A percentile compares a stretch with the other conserved stretches of the same genome.
Evolutionary conservation across 2,888 invertebrate species (phyloP).

Genomic region (Abrostola triplasia): DNA sequence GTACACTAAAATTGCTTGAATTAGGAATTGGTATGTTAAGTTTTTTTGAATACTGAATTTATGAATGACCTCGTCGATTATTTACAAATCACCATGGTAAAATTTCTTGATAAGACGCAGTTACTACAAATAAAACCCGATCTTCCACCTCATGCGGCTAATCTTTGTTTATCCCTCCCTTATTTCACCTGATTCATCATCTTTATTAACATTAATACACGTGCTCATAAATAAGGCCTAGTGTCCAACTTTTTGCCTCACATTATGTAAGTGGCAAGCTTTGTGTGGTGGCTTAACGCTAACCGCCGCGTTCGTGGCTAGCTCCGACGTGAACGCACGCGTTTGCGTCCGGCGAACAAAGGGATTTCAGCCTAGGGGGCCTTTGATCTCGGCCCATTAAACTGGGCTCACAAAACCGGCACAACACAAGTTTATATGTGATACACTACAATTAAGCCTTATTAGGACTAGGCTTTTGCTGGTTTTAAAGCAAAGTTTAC

Average conservation of each 20-base stretch:
- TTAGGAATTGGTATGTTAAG: no score
- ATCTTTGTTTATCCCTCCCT: constrained; percentile 10
- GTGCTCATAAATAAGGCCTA: constrained; percentile 45
- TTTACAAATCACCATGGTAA: no score
- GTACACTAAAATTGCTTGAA: no score
- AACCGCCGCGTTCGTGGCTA: constrained; percentile 53
- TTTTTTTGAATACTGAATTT: no score
- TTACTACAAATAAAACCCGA: background rate
- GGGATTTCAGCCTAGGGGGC: constrained; percentile 43
- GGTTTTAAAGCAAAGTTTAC: constrained; percentile 42
- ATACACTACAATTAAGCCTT: constrained; percentile 52
- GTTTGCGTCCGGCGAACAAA: constrained; percentile 49
- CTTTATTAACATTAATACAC: constrained; percentile 44
- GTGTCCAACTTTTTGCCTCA: constrained; percentile 48
- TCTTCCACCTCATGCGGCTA: background rate
- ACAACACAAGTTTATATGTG: constrained; percentile 49
- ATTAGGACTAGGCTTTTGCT: constrained; percentile 28
- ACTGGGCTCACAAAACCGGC: constrained; percentile 46
- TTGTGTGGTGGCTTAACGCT: constrained; percentile 52
- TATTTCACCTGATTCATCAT: constrained; percentile 32
- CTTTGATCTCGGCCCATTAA: constrained; percentile 64
- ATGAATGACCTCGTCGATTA: no score
- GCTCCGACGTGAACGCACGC: constrained; percentile 46
- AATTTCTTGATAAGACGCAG: no score
- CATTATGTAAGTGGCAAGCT: constrained; percentile 47